A percentile compares a stretch with the other conserved stretches of the same genome.
Conservation (phyloP, 2,113 vertebrate species). For the Podilymbus podiceps region DNA sequence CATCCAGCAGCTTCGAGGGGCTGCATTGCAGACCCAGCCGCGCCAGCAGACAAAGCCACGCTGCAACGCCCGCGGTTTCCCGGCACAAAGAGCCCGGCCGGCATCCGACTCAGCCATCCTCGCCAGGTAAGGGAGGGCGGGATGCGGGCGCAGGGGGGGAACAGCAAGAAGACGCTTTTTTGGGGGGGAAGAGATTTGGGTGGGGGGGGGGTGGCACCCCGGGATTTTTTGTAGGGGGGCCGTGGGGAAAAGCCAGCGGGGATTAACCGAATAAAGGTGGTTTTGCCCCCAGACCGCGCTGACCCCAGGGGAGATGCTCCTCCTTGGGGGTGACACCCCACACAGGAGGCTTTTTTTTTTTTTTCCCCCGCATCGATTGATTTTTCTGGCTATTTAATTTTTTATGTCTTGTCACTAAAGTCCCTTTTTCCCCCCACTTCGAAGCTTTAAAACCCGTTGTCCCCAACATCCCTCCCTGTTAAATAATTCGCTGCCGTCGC, state of each 20-base stretch:
- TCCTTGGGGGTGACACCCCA: rapidly evolving
- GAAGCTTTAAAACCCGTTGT: neutral
- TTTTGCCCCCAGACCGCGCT: neutral
- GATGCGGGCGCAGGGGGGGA: rapidly evolving
- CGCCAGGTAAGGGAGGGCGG: conserved; percentile 38
- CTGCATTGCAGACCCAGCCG: conserved; percentile 73
- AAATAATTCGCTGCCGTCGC: neutral
- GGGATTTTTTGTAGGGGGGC: neutral
- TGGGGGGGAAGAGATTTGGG: neutral
- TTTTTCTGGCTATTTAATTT: neutral
- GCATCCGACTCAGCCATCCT: neutral
- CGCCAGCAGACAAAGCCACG: conserved; percentile 40
- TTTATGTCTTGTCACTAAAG: neutral
- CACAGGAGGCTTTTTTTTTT: rapidly evolving
- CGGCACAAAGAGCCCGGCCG: neutral
- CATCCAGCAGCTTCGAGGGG: conserved; percentile 59
- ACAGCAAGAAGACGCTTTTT: rapidly evolving
- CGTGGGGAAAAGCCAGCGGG: rapidly evolving
- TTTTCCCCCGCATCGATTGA: rapidly evolving
- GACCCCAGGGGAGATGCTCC: neutral
- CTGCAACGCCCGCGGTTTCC: neutral
- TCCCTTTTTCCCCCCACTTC: neutral
- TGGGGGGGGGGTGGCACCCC: neutral
- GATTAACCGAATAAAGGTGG: neutral
- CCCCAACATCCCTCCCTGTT: rapidly evolving